phyloP scores from a whole-genome alignment of 2,113 vertebrate genomes.

The Glaucidium brasilianum region DNA sequence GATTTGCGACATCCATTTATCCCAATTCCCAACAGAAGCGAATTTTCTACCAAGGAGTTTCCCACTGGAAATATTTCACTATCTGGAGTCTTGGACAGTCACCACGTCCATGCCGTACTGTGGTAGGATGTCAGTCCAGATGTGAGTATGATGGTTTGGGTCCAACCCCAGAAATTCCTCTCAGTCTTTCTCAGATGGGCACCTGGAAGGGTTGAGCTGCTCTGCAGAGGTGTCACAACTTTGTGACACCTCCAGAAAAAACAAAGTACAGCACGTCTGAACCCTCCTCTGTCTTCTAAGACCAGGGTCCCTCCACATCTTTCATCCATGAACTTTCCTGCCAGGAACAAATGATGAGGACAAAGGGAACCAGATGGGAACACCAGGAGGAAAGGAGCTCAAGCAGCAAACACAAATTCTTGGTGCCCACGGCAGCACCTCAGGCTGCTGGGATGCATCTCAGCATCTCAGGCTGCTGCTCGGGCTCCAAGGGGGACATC shows the following conservation, averaged over 20 bases:
- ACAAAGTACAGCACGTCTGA: background rate
- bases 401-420: background rate
- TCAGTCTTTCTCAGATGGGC: too few species aligned
- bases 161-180: background rate
- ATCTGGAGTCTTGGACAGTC: accelerated
- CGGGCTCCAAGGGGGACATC: background rate
- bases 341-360: background rate
- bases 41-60: background rate
- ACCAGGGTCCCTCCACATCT: too few species aligned
- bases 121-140: background rate
- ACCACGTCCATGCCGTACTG: background rate
- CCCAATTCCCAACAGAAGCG: background rate
- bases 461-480: background rate
- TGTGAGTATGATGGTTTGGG: background rate
- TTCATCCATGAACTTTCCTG: background rate
- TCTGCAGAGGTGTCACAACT: background rate
- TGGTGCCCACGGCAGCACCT: background rate
- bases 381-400: background rate
- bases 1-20: background rate
- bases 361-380: background rate
- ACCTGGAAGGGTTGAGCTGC: background rate
- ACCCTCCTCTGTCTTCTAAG: background rate
- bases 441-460: accelerated
- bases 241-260: background rate
- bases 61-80: background rate